Conservation (phyloP, 2,113 vertebrate species). For the Dromas ardeola region DNA sequence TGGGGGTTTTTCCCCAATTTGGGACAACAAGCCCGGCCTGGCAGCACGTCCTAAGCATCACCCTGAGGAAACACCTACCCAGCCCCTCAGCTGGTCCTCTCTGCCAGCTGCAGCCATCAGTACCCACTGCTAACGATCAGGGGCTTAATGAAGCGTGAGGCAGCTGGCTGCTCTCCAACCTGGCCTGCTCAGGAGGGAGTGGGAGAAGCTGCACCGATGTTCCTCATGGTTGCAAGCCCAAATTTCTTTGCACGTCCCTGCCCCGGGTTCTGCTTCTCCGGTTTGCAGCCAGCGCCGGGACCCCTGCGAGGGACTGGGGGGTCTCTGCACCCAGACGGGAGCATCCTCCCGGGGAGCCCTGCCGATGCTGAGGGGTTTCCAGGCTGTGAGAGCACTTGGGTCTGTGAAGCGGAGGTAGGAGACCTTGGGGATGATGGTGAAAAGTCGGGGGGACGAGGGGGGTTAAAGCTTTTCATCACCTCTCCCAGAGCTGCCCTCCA, state of each 20-base stretch:
- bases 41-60: neutral
- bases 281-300: neutral
- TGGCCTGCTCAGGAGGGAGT: neutral
- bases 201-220: neutral
- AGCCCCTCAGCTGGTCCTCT: neutral
- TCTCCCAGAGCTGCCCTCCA: neutral
- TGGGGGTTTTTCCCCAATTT: neutral
- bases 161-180: neutral
- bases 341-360: neutral
- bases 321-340: neutral
- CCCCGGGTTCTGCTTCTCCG: fast-evolving
- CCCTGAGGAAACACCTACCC: neutral
- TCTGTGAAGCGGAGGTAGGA: neutral
- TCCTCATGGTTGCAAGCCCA: neutral
- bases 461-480: neutral
- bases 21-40: neutral
- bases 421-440: neutral
- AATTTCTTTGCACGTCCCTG: neutral
- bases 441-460: fast-evolving
- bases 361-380: neutral
- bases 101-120: neutral
- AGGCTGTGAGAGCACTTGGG: neutral
- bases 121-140: neutral
- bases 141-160: neutral
- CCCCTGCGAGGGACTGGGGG: fast-evolving